Percentiles rank a stretch among this genome's conserved stretches.
Evolutionary conservation across 1,140 invertebrate genomes (phyloP).

Genomic region (Heterodera schachtii): DNA sequence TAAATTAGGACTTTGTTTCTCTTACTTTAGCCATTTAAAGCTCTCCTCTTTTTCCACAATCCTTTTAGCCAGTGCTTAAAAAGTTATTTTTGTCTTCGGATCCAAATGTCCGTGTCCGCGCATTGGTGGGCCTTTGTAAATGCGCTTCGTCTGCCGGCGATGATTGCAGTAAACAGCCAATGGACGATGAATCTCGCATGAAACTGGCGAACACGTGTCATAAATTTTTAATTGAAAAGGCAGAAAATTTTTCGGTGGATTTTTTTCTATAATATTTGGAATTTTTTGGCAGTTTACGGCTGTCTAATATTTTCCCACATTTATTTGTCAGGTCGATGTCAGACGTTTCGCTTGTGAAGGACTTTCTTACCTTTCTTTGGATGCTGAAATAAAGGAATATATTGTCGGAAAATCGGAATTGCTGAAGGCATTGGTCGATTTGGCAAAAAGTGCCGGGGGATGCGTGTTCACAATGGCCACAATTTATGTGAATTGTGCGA

Average conservation of each 20-base stretch:
- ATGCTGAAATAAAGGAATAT: conserved; percentile 96
- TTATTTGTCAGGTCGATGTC: conserved; percentile 12
- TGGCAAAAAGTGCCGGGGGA: conserved; percentile 72
- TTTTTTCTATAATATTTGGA: neutral
- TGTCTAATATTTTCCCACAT: neutral
- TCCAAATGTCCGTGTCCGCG: conserved; percentile 79
- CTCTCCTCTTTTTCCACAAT: too few species aligned
- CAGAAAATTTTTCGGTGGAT: conserved; percentile 56
- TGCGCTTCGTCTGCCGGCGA: conserved; percentile 91
- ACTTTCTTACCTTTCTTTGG: conserved; percentile 90
- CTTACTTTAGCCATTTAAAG: too few species aligned
- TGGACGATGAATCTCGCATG: conserved; percentile 89
- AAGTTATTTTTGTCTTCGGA: conserved; percentile 87
- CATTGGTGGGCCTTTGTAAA: conserved; percentile 84
- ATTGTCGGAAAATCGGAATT: conserved; percentile 82
- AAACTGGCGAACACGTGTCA: conserved; percentile 91
- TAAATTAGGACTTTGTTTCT: too few species aligned
- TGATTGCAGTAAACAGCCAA: conserved; percentile 87
- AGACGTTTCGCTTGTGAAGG: conserved; percentile 81
- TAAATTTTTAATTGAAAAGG: conserved; percentile 66
- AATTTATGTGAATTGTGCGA: conserved; percentile 90
- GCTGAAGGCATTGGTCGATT: conserved; percentile 81
- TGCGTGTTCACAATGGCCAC: conserved; percentile 65
- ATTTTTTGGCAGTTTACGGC: neutral
- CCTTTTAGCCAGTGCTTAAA: conserved; percentile 79